These are phyloP conservation scores for Sesamia inferens DNA, from an alignment of 2,888 invertebrate species.

Conservation along the genomic window DNA sequence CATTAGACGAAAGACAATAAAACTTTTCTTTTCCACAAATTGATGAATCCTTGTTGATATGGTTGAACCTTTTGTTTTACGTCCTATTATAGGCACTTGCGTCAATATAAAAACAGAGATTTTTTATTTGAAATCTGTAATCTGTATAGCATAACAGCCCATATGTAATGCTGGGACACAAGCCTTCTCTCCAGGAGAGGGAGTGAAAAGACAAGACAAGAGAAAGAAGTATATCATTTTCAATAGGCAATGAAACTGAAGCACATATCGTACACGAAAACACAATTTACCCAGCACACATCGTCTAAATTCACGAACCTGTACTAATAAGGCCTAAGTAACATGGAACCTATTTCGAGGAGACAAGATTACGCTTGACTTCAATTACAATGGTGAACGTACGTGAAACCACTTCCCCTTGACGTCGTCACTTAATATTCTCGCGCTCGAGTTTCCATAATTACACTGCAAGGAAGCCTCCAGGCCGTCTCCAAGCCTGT, in stretches of 20 bases:
- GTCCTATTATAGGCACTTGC: not conserved
- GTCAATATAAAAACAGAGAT: not conserved
- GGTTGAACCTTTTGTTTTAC: not conserved
- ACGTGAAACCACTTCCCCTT: slow-evolving; percentile 67
- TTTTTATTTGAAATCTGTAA: not conserved
- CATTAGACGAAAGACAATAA: slow-evolving; percentile 57
- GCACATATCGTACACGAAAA: slow-evolving; percentile 23
- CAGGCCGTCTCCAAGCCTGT: slow-evolving; percentile 62
- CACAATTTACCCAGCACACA: slow-evolving; percentile 13
- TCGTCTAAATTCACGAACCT: slow-evolving; percentile 21
- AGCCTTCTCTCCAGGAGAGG: not conserved
- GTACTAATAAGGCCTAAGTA: slow-evolving; percentile 44
- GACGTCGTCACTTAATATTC: slow-evolving; percentile 72
- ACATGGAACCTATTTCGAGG: slow-evolving; percentile 58
- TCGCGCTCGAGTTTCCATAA: slow-evolving; percentile 63
- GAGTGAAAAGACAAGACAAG: not conserved
- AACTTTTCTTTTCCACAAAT: slow-evolving; percentile 60
- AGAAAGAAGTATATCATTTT: not conserved
- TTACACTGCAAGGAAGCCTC: slow-evolving; percentile 60
- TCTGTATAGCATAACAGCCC: not conserved
- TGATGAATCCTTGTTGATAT: slow-evolving; percentile 47
- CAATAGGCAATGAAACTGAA: slow-evolving; percentile 3
- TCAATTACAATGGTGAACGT: slow-evolving; percentile 69
- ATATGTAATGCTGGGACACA: not conserved
- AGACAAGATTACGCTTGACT: slow-evolving; percentile 68